Evolutionary conservation across 2,888 invertebrate genomes (phyloP).

Genomic region (Caenorhabditis angaria): DNA sequence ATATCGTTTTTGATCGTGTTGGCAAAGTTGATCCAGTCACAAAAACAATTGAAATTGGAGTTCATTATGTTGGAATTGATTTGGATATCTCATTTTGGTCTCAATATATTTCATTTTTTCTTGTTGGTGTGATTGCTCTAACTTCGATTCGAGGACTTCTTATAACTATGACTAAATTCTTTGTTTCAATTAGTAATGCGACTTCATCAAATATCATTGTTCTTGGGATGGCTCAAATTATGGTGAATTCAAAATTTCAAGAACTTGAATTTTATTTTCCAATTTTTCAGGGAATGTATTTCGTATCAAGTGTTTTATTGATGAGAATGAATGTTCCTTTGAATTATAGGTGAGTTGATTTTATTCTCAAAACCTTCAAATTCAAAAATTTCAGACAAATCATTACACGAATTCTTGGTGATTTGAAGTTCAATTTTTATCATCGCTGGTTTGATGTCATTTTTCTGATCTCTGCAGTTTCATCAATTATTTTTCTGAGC

Average conservation of each 20-base stretch:
- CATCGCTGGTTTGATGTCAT: conserved; percentile 99
- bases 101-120: conserved; percentile 94
- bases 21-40: conserved; percentile 95
- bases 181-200: conserved; percentile 97
- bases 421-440: conserved; percentile 97
- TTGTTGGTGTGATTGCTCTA: conserved; percentile 95
- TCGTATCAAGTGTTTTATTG: conserved; percentile 93
- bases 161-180: conserved; percentile 97
- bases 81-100: conserved; percentile 95
- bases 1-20: conserved; percentile 97
- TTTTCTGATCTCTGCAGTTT: conserved; percentile 91
- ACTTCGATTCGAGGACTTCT: conserved; percentile 95
- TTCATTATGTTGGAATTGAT: conserved; percentile 92
- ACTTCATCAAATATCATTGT: conserved; percentile 97
- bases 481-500: conserved; percentile 93
- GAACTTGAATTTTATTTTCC: background rate
- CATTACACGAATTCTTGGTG: conserved; percentile 86
- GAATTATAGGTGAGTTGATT: conserved; percentile 79
- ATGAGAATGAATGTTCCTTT: conserved; percentile 99
- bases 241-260: conserved; percentile 78
- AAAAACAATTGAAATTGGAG: conserved; percentile 91
- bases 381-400: conserved; percentile 4
- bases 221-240: conserved; percentile 92
- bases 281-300: conserved; percentile 92
- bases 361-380: too few relatives aligned